Conservation (phyloP, 2,888 invertebrate genomes). For the Hyposoter didymator region DNA sequence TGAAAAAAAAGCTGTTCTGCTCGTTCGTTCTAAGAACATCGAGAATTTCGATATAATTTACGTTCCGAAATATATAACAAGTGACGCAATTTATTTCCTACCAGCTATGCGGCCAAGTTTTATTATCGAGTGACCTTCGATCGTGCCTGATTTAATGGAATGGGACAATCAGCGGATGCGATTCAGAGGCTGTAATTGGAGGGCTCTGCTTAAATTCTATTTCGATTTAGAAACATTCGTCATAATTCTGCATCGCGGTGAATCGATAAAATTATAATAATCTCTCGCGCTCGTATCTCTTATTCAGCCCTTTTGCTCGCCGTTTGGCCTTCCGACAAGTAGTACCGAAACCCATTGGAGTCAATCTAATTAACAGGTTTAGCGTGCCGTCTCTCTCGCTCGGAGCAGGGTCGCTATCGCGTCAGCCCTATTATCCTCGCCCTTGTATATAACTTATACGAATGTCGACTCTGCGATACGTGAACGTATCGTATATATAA, state of each 20-base stretch:
- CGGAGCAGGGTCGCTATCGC: conserved; percentile 34
- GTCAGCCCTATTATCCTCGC: conserved; percentile 36
- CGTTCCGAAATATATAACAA: no score
- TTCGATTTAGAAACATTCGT: no score
- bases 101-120: no score
- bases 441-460: neutral
- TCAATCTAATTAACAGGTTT: conserved; percentile 66
- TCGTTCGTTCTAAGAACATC: neutral
- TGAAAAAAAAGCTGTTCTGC: neutral
- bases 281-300: neutral
- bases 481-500: conserved; percentile 6
- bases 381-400: conserved; percentile 20
- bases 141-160: no score
- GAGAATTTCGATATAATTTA: neutral
- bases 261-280: neutral
- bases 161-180: no score
- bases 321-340: conserved; percentile 42
- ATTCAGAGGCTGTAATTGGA: no score
- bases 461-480: conserved; percentile 20
- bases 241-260: neutral
- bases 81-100: no score
- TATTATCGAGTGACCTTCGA: no score
- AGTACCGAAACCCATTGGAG: conserved; percentile 65
- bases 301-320: conserved; percentile 15
- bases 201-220: no score